Conservation (phyloP, 1,140 invertebrate species). For the Phymorhynchus buccinoides region DNA sequence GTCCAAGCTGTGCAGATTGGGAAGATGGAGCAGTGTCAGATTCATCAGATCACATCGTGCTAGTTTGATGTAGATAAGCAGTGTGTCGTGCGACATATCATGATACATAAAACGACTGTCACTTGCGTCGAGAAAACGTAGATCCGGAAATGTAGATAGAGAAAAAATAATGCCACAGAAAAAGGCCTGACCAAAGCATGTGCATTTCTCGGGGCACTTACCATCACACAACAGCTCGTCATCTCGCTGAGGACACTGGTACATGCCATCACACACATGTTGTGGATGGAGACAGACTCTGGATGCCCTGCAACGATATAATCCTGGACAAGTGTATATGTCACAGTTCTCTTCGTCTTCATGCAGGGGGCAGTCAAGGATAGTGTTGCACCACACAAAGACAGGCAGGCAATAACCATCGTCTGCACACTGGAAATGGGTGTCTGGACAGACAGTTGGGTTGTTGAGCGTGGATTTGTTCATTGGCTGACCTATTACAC, state of each 20-base stretch:
- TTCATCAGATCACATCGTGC: not conserved
- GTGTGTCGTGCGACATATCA: not conserved
- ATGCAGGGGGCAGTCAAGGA: conserved; percentile 8
- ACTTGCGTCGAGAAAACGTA: not conserved
- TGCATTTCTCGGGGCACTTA: conserved; percentile 54
- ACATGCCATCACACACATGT: conserved; percentile 26
- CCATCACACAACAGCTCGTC: conserved; percentile 41
- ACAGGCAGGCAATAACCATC: conserved; percentile 3
- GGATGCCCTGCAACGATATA: conserved; percentile 31
- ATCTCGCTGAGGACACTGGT: conserved; percentile 39
- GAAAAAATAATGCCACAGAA: not conserved
- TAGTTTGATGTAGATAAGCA: conserved; percentile 11
- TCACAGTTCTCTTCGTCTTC: conserved; percentile 18
- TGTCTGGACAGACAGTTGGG: not conserved
- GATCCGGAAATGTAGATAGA: not conserved
- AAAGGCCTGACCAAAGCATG: conserved; percentile 22
- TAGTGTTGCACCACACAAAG: not conserved
- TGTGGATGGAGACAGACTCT: conserved; percentile 21
- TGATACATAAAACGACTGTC: not conserved
- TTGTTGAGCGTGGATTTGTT: not conserved
- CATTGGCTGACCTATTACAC: not conserved
- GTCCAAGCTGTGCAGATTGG: conserved; percentile 30
- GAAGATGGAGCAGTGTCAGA: not conserved
- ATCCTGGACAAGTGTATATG: conserved; percentile 29
- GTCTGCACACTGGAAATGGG: conserved; percentile 13